Percentiles rank a stretch among this genome's conserved stretches.
Evolutionary conservation across 2,113 vertebrate species (phyloP).

Genomic region (Dermatemys mawii): DNA sequence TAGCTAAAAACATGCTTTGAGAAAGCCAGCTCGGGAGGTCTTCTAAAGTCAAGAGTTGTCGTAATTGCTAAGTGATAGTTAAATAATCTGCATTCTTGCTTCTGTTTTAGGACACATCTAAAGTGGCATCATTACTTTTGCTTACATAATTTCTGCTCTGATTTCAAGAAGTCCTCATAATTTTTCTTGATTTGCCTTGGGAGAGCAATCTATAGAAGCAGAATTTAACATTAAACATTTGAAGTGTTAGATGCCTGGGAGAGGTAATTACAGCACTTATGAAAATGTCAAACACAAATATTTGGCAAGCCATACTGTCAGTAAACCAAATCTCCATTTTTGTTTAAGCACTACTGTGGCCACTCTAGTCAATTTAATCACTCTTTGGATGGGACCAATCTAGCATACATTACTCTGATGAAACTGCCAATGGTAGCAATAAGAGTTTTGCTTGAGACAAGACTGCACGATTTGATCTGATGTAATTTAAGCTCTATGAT

Average conservation of each 20-base stretch:
- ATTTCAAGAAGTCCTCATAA: conserved; percentile 15
- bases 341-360: conserved; percentile 50
- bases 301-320: conserved; percentile 41
- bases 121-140: background rate
- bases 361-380: background rate
- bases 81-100: background rate
- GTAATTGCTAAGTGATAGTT: conserved; percentile 1
- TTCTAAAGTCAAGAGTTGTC: background rate
- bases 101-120: background rate
- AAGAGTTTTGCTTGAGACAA: background rate
- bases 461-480: background rate
- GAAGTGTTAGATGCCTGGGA: conserved; percentile 28
- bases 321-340: conserved; percentile 37
- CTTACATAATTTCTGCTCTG: background rate
- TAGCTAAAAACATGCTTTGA: background rate
- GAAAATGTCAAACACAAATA: conserved; percentile 65
- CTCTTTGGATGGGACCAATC: background rate
- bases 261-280: conserved; percentile 52
- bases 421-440: background rate
- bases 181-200: conserved; percentile 31
- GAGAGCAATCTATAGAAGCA: conserved; percentile 40
- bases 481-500: background rate
- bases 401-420: background rate
- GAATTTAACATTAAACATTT: conserved; percentile 17
- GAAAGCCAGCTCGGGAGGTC: conserved; percentile 9